Evolutionary conservation across 2,113 vertebrate species (phyloP).

Genomic region (Paraplagusia blochii): DNA sequence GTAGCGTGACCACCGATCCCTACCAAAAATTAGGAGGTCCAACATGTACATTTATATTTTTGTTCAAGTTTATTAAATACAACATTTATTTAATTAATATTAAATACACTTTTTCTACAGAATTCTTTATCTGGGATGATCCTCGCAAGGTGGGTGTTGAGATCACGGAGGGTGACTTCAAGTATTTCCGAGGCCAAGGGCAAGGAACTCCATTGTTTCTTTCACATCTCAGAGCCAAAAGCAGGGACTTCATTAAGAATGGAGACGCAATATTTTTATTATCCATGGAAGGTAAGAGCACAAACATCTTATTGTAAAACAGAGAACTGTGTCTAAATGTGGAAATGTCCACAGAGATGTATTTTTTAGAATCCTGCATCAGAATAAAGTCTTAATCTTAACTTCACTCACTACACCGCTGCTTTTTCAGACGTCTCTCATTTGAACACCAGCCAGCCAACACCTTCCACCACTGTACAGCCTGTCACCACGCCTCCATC

Average conservation of each 20-base stretch:
- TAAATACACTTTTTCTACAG: slow-evolving; percentile 21
- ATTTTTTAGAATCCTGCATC: no score
- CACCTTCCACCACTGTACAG: neutral
- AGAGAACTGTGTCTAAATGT: neutral
- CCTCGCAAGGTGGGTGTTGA: slow-evolving; percentile 79
- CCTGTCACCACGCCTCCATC: neutral
- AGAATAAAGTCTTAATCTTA: no score
- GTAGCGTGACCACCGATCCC: slow-evolving; percentile 87
- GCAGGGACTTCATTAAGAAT: slow-evolving; percentile 86
- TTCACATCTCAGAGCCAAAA: slow-evolving; percentile 79
- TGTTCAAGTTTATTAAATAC: neutral
- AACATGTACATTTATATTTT: neutral
- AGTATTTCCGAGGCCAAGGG: slow-evolving; percentile 72
- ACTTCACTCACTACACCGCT: slow-evolving; percentile 2
- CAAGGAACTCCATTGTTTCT: slow-evolving; percentile 75
- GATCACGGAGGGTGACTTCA: slow-evolving; percentile 78
- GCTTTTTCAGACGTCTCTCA: slow-evolving; percentile 81
- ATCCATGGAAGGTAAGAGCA: slow-evolving; percentile 82
- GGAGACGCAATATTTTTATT: slow-evolving; percentile 81
- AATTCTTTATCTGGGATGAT: slow-evolving; percentile 78
- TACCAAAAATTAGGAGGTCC: slow-evolving; percentile 11
- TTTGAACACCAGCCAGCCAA: slow-evolving; percentile 68
- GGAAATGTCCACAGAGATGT: no score
- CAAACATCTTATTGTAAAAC: neutral
- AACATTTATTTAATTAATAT: neutral